Conservation (phyloP, 2,888 invertebrate genomes). For the Cephalotes varians region DNA sequence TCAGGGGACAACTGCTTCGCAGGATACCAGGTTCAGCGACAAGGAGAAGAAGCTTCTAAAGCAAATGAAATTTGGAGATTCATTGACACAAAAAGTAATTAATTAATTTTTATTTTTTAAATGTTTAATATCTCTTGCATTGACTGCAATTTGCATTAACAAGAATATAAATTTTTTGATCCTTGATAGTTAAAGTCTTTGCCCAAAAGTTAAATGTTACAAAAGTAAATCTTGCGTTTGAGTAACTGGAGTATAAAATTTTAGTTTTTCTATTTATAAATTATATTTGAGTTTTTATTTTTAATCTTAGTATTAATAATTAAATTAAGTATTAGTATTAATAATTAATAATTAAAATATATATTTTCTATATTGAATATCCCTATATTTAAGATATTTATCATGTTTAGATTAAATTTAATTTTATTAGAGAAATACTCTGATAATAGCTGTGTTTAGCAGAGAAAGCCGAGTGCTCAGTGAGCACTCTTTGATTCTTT, state of each 20-base stretch:
- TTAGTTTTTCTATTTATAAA: background rate
- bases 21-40: constrained; percentile 99
- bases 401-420: background rate
- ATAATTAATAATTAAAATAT: background rate
- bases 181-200: background rate
- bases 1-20: constrained; percentile 99
- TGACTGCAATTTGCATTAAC: background rate
- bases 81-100: constrained; percentile 94
- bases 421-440: background rate
- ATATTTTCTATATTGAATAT: background rate
- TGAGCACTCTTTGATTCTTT: too few species aligned
- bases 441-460: background rate
- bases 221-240: background rate
- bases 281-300: background rate
- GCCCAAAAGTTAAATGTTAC: background rate
- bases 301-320: too few species aligned
- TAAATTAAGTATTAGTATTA: too few species aligned
- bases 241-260: background rate
- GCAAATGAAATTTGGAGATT: constrained; percentile 99
- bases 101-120: constrained; percentile 14
- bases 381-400: background rate
- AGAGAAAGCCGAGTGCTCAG: too few species aligned
- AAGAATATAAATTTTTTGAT: background rate
- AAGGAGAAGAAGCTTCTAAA: constrained; percentile 99
- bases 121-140: too few species aligned